These are phyloP conservation scores for Nannospalax galili DNA, from an alignment of 2,113 vertebrate genomes.

Conservation along the genomic window DNA sequence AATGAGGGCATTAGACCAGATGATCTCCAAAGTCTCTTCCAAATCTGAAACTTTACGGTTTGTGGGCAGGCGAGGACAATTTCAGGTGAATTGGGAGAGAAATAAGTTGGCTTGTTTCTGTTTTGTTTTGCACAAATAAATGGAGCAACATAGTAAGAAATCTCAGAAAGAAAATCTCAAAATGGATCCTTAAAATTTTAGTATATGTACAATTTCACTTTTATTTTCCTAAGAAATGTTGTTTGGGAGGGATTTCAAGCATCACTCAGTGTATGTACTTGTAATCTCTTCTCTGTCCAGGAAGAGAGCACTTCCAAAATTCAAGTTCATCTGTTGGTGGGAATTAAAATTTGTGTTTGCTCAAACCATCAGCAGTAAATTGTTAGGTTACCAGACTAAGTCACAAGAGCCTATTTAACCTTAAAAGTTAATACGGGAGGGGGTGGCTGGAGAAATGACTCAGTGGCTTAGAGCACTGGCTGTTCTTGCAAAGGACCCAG, in stretches of 20 bases:
- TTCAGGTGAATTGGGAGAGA: constrained; percentile 47
- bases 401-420: background rate
- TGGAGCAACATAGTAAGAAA: constrained; percentile 17
- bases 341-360: constrained; percentile 55
- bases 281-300: background rate
- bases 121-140: background rate
- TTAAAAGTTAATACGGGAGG: too few species aligned
- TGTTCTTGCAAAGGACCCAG: too few species aligned
- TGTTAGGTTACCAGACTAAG: background rate
- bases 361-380: background rate
- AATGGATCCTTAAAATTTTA: background rate
- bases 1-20: background rate
- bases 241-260: background rate
- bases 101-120: background rate
- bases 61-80: constrained; percentile 29
- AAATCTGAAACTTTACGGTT: constrained; percentile 35
- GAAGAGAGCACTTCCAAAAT: background rate
- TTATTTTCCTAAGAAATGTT: constrained; percentile 27
- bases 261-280: background rate
- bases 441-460: too few species aligned
- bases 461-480: too few species aligned
- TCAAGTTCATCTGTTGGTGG: background rate
- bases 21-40: constrained; percentile 16
- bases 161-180: constrained; percentile 19
- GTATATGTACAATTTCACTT: background rate